phyloP scores from a whole-genome alignment of 2,113 vertebrate species.

The Axis porcinus region DNA sequence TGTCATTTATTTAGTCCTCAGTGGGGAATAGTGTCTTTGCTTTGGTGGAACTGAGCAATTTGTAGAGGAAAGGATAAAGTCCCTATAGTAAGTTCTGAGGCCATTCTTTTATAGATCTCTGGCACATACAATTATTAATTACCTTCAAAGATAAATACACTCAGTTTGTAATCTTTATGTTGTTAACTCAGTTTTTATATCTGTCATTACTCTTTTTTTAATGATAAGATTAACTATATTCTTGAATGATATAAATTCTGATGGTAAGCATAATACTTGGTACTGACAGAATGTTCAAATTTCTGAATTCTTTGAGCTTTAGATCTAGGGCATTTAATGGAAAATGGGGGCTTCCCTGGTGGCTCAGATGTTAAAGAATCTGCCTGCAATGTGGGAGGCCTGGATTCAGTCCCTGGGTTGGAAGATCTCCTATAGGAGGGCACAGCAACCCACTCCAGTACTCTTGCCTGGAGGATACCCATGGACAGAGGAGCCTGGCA shows the following conservation, averaged over 20 bases:
- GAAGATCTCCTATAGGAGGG: background rate
- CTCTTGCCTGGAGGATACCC: background rate
- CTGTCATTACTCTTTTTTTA: constrained; percentile 15
- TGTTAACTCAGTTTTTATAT: constrained; percentile 43
- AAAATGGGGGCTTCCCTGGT: background rate
- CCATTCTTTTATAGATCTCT: constrained; percentile 48
- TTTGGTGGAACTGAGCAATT: constrained; percentile 67
- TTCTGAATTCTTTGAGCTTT: background rate
- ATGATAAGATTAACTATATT: constrained; percentile 28
- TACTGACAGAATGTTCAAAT: background rate
- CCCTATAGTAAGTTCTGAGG: constrained; percentile 50
- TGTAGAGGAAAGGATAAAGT: constrained; percentile 52
- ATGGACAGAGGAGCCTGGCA: background rate
- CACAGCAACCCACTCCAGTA: background rate
- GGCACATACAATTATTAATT: constrained; percentile 36
- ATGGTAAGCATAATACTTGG: background rate
- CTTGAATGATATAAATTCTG: constrained; percentile 31
- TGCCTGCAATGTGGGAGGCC: background rate
- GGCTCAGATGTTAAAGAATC: background rate
- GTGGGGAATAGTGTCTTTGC: constrained; percentile 64
- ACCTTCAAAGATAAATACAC: constrained; percentile 52
- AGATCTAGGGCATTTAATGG: background rate
- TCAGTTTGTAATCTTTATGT: constrained; percentile 34
- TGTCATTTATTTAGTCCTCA: constrained; percentile 73
- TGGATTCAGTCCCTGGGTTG: background rate